Evolutionary conservation across 2,888 invertebrate species (phyloP).

Genomic region (Sinohyriopsis cumingii): DNA sequence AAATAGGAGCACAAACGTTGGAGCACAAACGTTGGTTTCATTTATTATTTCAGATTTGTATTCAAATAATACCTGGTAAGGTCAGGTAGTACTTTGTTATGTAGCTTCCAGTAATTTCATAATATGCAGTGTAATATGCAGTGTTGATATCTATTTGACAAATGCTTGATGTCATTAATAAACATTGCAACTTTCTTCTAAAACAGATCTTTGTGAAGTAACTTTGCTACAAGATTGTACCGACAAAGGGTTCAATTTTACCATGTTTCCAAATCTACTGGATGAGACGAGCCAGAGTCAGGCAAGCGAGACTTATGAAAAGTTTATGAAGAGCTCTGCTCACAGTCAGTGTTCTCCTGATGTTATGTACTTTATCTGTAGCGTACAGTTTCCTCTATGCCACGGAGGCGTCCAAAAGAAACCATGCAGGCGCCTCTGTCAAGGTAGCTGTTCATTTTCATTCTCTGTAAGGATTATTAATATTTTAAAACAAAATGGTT

Average conservation of each 20-base stretch:
- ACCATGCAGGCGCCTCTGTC: slow-evolving; percentile 52
- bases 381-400: slow-evolving; percentile 53
- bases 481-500: neutral
- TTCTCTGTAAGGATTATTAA: neutral
- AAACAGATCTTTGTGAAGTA: slow-evolving; percentile 35
- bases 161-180: too few species aligned
- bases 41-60: too few species aligned
- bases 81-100: too few species aligned
- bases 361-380: slow-evolving; percentile 45
- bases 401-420: slow-evolving; percentile 23
- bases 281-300: slow-evolving; percentile 16
- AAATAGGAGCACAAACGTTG: too few species aligned
- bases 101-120: too few species aligned
- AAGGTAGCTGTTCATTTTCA: slow-evolving; percentile 39
- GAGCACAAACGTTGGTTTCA: too few species aligned
- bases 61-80: too few species aligned
- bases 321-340: slow-evolving; percentile 20
- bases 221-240: slow-evolving; percentile 30
- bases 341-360: slow-evolving; percentile 23
- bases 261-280: slow-evolving; percentile 42
- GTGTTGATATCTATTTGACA: too few species aligned
- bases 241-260: slow-evolving; percentile 31
- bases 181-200: too few species aligned
- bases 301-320: slow-evolving; percentile 20
- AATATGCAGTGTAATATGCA: too few species aligned